Evolutionary conservation across 2,888 invertebrate species (phyloP), one percentile per base, ranked within the genome.

Genomic region (Caradrina clavipalpis): DNA sequence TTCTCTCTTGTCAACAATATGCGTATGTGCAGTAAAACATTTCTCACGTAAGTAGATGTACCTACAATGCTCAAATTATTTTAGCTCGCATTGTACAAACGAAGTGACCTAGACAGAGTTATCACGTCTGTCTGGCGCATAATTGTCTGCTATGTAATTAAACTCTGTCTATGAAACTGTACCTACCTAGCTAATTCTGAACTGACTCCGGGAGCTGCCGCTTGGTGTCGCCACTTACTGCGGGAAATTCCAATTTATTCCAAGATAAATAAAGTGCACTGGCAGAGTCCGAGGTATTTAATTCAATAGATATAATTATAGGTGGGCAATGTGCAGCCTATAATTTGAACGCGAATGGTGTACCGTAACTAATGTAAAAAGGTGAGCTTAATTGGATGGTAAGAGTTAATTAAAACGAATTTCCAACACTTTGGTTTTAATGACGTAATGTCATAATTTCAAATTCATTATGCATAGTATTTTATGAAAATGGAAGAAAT

Each of bases 71-170:
- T 76, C 73, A 83, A 85, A 87, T 87, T 78, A 86, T 87, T 89
- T 88, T 85, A 87, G 85, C 84, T 87, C 86, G 86, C 82, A 84
- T 85, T 81, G 81, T 83, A 86, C 85, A 82, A 87, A 86, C 86
- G 88, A 89, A 91, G 90, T 92, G 93, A 93, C 93, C 93, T 91
- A 93, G 92, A 92, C 92, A 90, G 90, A 89, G 87, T 90, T 92
- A 92, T 90, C 92, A 90, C 87, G 88, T 86, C 89, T 90, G 93
- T 93, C 94, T 93, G 93, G 89, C 89, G 83, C 88, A 91, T 93
- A 93, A 92, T 93, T 92, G 92, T 91, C 92, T 89, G 89, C 88
- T 87, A 87, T 89, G 90, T 92, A 93, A 93, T 93, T 92, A 93
- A 92, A 91, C 89, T 88, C 79, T 82, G 88, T 89, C 88, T 85